phyloP scores from a whole-genome alignment of 2,888 invertebrate genomes.

The Mimas tiliae region DNA sequence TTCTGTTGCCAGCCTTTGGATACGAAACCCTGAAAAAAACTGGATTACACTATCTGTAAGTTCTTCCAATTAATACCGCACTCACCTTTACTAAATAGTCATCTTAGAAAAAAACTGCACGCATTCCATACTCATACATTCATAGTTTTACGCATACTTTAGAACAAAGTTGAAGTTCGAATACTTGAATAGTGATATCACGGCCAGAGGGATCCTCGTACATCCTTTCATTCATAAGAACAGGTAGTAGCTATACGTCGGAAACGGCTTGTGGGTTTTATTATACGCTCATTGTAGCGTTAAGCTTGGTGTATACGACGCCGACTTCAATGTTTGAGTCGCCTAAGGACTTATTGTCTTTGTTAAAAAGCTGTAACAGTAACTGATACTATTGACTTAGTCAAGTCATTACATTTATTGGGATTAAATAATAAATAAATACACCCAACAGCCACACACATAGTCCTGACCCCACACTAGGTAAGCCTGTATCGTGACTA shows the following conservation, averaged over 20 bases:
- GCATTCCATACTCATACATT: not conserved
- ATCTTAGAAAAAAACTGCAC: not conserved
- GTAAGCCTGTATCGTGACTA: too few species aligned
- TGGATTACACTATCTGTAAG: too few species aligned
- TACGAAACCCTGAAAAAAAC: too few species aligned
- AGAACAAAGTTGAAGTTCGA: slow-evolving; percentile 19
- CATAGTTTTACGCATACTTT: not conserved
- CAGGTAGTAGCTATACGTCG: slow-evolving; percentile 44
- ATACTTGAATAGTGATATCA: slow-evolving; percentile 41
- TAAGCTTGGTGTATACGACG: not conserved
- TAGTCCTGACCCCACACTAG: too few species aligned
- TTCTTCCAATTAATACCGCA: too few species aligned
- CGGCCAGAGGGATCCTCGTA: slow-evolving; percentile 14
- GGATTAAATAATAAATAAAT: too few species aligned
- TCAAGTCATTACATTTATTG: too few species aligned
- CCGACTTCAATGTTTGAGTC: not conserved
- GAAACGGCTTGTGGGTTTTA: slow-evolving; percentile 35
- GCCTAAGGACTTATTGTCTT: not conserved
- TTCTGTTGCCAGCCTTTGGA: too few species aligned
- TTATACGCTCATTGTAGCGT: slow-evolving; percentile 19
- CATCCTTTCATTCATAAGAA: slow-evolving; percentile 48
- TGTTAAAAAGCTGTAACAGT: not conserved
- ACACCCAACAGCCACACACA: too few species aligned
- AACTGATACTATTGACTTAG: not conserved
- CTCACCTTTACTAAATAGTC: too few species aligned